Percentiles rank a stretch among this genome's conserved stretches.
phyloP scores from a whole-genome alignment of 1,140 invertebrate species.

The Drosophila ogumai region DNA sequence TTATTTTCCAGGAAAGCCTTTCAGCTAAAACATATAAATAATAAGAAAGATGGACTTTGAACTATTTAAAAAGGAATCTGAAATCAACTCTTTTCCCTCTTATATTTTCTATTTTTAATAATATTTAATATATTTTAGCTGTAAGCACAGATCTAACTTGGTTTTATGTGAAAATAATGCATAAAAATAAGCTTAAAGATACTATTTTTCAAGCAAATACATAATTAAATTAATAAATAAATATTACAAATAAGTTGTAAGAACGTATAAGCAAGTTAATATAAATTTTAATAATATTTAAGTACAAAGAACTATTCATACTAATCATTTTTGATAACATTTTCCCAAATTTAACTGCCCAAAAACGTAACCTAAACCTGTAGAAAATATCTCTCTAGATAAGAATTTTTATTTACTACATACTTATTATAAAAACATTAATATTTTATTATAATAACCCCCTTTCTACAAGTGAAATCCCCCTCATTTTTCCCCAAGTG shows the following conservation, averaged over 20 bases:
- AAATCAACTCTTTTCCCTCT: neutral
- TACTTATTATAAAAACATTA: neutral
- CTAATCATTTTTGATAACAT: neutral
- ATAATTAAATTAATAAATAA: neutral
- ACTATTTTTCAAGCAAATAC: neutral
- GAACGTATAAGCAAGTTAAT: too few relatives aligned
- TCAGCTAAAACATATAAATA: neutral
- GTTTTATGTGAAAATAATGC: neutral
- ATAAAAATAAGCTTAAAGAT: neutral
- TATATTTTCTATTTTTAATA: neutral
- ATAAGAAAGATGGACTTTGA: neutral
- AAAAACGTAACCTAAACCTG: neutral
- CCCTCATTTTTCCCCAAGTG: neutral
- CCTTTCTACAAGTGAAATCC: too few relatives aligned
- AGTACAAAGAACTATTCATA: neutral
- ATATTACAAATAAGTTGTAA: too few relatives aligned
- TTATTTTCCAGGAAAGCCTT: neutral
- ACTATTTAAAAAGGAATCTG: neutral
- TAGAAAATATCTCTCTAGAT: neutral
- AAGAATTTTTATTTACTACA: too few relatives aligned
- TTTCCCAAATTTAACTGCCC: accelerated
- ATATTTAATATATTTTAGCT: neutral
- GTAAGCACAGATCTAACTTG: neutral
- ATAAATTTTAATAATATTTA: neutral
- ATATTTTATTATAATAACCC: neutral